Evolutionary conservation across 35 echinoderm and acorn worm genomes (phyloP).

Genomic region (Amphiura filiformis): DNA sequence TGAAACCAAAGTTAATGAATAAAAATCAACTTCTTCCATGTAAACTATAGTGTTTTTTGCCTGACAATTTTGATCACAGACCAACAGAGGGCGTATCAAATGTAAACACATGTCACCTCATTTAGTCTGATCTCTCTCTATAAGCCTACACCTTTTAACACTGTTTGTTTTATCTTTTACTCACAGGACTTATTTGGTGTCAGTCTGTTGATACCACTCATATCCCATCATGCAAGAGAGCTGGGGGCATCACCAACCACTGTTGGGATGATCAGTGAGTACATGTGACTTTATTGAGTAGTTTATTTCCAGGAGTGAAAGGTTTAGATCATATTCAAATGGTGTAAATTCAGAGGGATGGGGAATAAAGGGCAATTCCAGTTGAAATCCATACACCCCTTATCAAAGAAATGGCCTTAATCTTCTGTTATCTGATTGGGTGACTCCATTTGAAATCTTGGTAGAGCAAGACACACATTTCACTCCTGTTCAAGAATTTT

Average conservation of each 20-base stretch:
- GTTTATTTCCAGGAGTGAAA: not conserved
- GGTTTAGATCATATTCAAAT: not conserved
- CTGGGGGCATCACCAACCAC: conserved; percentile 60
- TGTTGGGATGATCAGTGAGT: conserved; percentile 62
- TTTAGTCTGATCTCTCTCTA: not conserved
- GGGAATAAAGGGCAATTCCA: not conserved
- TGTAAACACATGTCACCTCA: not conserved
- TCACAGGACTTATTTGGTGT: conserved; percentile 70
- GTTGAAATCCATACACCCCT: too few species aligned
- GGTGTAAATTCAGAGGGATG: not conserved
- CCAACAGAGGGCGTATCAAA: too few species aligned
- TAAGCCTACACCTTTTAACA: not conserved
- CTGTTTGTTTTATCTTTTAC: not conserved
- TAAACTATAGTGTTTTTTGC: too few species aligned
- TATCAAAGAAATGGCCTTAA: too few species aligned
- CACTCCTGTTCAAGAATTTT: too few species aligned
- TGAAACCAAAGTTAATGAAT: too few species aligned
- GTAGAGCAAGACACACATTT: too few species aligned
- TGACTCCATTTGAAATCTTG: too few species aligned
- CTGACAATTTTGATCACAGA: too few species aligned
- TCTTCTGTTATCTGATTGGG: too few species aligned
- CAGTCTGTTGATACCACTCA: conserved; percentile 57
- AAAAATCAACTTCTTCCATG: too few species aligned
- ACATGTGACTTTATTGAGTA: too few species aligned
- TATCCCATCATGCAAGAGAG: conserved; percentile 60